Conservation (phyloP, 2,888 invertebrate genomes). For the Thumatha senex region DNA sequence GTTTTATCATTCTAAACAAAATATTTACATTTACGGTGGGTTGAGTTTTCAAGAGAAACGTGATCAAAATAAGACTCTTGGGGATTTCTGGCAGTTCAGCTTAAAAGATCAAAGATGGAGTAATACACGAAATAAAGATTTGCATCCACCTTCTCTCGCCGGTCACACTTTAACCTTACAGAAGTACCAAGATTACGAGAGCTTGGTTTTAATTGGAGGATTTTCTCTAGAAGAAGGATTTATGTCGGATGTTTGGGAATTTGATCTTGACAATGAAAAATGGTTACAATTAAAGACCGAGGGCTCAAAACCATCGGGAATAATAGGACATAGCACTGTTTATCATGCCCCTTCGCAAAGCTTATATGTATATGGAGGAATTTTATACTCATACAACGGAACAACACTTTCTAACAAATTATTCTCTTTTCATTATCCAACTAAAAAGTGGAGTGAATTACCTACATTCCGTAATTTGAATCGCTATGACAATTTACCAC, state of each 20-base stretch:
- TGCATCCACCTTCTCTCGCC: slow-evolving; percentile 88
- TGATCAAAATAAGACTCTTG: slow-evolving; percentile 86
- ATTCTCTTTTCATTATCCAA: slow-evolving; percentile 90
- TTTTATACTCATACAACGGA: slow-evolving; percentile 87
- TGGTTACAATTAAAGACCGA: slow-evolving; percentile 88
- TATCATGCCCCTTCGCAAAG: slow-evolving; percentile 92
- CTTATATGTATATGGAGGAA: slow-evolving; percentile 95
- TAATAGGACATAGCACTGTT: slow-evolving; percentile 95
- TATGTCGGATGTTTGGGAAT: slow-evolving; percentile 90
- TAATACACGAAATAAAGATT: slow-evolving; percentile 84
- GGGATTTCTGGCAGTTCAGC: slow-evolving; percentile 97
- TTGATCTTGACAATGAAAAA: slow-evolving; percentile 87
- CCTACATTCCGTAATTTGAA: slow-evolving; percentile 88
- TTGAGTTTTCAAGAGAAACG: slow-evolving; percentile 85
- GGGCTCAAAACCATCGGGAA: slow-evolving; percentile 90
- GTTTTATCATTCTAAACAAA: slow-evolving; percentile 91
- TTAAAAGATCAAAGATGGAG: slow-evolving; percentile 93
- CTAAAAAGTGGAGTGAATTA: slow-evolving; percentile 90
- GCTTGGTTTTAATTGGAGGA: slow-evolving; percentile 93
- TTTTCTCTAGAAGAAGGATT: slow-evolving; percentile 90
- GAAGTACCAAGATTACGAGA: slow-evolving; percentile 87
- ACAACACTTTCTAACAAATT: slow-evolving; percentile 90
- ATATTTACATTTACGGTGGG: slow-evolving; percentile 95
- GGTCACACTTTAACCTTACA: slow-evolving; percentile 95
- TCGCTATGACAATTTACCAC: slow-evolving; percentile 85